Percentiles rank a stretch among this genome's conserved stretches.
Evolutionary conservation across 37 sponge, comb jelly and placozoan species (phyloP).

Genomic region (Amphimedon queenslandica): DNA sequence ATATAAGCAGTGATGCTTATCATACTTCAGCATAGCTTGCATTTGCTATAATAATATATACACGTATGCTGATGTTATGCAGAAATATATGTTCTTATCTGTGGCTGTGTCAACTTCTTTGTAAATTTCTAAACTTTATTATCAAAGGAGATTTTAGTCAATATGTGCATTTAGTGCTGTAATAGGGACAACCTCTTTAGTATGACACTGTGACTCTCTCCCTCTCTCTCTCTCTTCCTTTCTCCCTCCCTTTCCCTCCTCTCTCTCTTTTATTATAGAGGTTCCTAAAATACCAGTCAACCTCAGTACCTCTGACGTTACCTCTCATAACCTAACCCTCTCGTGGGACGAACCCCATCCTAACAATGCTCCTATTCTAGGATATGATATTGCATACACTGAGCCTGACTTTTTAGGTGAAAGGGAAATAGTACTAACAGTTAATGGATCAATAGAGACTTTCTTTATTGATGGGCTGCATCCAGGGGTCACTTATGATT

Average conservation of each 20-base stretch:
- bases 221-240: background rate
- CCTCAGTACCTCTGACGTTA: slow-evolving; percentile 11
- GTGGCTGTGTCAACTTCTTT: too few relatives aligned
- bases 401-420: slow-evolving; percentile 10
- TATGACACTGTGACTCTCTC: too few relatives aligned
- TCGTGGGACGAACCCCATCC: slow-evolving; percentile 55
- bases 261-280: slow-evolving; percentile 3
- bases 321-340: slow-evolving; percentile 19
- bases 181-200: too few relatives aligned
- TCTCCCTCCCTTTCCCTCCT: slow-evolving; percentile 1
- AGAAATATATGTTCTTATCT: too few relatives aligned
- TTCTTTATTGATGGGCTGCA: slow-evolving; percentile 14
- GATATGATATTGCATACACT: slow-evolving; percentile 11
- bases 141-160: too few relatives aligned
- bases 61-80: too few relatives aligned
- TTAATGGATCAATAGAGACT: background rate
- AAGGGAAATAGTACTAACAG: background rate
- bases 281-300: slow-evolving; percentile 31
- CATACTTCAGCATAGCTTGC: too few relatives aligned
- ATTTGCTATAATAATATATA: too few relatives aligned
- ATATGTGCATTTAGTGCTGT: too few relatives aligned
- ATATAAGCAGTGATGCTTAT: too few relatives aligned
- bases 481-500: slow-evolving; percentile 47
- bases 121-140: too few relatives aligned
- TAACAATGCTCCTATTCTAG: slow-evolving; percentile 60